A percentile compares a stretch with the other conserved stretches of the same genome.
Evolutionary conservation across 2,888 invertebrate species (phyloP).

Genomic region (Blastobasis lacticolella): DNA sequence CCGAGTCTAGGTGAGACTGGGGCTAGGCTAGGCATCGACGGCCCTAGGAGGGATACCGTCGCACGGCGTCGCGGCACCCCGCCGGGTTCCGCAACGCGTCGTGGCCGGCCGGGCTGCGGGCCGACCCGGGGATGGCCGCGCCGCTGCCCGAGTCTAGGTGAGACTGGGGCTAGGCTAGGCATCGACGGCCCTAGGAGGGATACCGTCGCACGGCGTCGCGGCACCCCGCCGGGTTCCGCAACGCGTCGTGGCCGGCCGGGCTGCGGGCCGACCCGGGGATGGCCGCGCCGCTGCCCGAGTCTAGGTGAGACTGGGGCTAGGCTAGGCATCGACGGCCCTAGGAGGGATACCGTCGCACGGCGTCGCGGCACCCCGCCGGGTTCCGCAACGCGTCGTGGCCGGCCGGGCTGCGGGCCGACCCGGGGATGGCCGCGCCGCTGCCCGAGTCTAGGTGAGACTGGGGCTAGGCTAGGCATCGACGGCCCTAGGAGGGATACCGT

Average conservation of each 20-base stretch:
- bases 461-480: too few species aligned
- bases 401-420: slow-evolving; percentile 73
- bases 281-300: slow-evolving; percentile 72
- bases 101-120: slow-evolving; percentile 81
- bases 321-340: too few species aligned
- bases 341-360: too few species aligned
- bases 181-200: too few species aligned
- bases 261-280: slow-evolving; percentile 67
- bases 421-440: slow-evolving; percentile 58
- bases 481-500: too few species aligned
- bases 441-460: slow-evolving; percentile 64
- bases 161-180: too few species aligned
- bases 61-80: slow-evolving; percentile 62
- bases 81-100: slow-evolving; percentile 76
- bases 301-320: slow-evolving; percentile 21
- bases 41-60: slow-evolving; percentile 15
- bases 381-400: slow-evolving; percentile 87
- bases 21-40: slow-evolving; percentile 2
- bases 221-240: slow-evolving; percentile 69
- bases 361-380: too few species aligned
- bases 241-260: slow-evolving; percentile 88
- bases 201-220: slow-evolving; percentile 58
- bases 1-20: slow-evolving; percentile 62
- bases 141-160: slow-evolving; percentile 68
- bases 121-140: slow-evolving; percentile 66